These are phyloP conservation scores for Oscarella lobularis DNA, from an alignment of 37 sponge, comb jelly and placozoan species.

Conservation along the genomic window DNA sequence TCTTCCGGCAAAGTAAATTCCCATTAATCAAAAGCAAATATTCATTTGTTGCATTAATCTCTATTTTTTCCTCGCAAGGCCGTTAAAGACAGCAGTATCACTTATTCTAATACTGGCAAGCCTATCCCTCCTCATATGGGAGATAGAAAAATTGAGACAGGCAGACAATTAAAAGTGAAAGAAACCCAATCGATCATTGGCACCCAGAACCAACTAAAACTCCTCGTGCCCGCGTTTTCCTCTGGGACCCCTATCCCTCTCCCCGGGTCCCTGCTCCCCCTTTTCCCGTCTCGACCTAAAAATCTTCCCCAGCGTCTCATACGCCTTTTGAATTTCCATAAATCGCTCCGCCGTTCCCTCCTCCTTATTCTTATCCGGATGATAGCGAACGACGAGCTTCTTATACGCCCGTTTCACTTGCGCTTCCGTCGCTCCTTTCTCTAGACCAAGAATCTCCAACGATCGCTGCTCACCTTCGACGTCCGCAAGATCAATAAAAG, in stretches of 20 bases:
- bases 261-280: neutral
- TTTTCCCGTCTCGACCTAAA: constrained; percentile 21
- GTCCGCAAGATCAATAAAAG: constrained; percentile 22
- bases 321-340: constrained; percentile 63
- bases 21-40: neutral
- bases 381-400: constrained; percentile 42
- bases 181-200: neutral
- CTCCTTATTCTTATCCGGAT: constrained; percentile 51
- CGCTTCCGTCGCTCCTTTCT: constrained; percentile 17
- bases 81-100: neutral
- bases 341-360: constrained; percentile 39
- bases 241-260: too few relatives aligned
- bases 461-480: constrained; percentile 50
- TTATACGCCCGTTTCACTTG: constrained; percentile 43
- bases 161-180: too few relatives aligned
- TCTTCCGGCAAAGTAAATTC: neutral
- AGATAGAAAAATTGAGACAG: too few relatives aligned
- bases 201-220: neutral
- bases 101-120: neutral
- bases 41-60: neutral
- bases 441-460: constrained; percentile 22
- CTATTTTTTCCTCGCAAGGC: neutral
- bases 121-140: neutral
- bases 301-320: constrained; percentile 38
- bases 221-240: neutral